These are phyloP conservation scores for Pachycephala philippinensis DNA, from an alignment of 2,113 vertebrate species.

Conservation along the genomic window DNA sequence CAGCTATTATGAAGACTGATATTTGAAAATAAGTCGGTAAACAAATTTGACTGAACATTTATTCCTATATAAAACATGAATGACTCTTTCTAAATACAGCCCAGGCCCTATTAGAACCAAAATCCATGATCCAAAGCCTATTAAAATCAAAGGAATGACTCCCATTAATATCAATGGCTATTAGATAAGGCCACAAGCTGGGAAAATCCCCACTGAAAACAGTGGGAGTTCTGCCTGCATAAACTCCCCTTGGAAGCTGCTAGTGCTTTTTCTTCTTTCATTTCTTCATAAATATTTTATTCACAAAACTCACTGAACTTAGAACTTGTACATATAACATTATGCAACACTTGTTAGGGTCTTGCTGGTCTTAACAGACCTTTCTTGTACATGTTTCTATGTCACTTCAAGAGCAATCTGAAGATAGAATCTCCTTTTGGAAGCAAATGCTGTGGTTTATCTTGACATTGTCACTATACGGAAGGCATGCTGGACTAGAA, in stretches of 20 bases:
- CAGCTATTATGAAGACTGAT: neutral
- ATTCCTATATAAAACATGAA: neutral
- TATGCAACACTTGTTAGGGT: neutral
- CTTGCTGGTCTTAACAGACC: neutral
- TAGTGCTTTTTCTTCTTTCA: neutral
- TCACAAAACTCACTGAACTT: neutral
- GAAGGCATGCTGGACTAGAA: conserved; percentile 26
- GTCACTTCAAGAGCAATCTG: conserved; percentile 1
- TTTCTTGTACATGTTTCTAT: neutral
- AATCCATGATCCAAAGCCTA: neutral
- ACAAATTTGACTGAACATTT: neutral
- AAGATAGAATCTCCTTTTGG: conserved; percentile 49
- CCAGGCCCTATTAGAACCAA: neutral
- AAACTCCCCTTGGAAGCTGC: neutral
- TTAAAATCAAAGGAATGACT: neutral
- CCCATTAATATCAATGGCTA: neutral
- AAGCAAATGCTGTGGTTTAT: conserved; percentile 17
- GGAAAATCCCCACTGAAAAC: conserved; percentile 3
- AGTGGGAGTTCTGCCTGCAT: neutral
- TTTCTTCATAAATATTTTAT: conserved; percentile 44
- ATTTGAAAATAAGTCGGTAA: neutral
- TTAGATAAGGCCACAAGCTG: neutral
- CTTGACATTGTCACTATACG: neutral
- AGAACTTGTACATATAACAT: neutral
- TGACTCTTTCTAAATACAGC: neutral